phyloP scores from a whole-genome alignment of 2,797 vertebrate species.

The Ceyx erithaca region DNA sequence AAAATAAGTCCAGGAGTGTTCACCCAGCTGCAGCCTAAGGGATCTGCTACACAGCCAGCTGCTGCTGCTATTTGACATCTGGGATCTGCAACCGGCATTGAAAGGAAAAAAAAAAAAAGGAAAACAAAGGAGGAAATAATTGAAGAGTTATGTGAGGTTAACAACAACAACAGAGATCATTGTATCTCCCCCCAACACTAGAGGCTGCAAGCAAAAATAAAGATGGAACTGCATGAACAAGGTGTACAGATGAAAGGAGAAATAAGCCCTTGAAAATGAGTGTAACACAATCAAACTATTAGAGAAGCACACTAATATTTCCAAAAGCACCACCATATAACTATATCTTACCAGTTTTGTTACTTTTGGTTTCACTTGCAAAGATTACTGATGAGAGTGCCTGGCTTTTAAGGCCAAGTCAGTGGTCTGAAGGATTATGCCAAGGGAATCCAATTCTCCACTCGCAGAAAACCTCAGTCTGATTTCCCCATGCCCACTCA shows the following conservation, averaged over 20 bases:
- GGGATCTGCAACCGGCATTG: slow-evolving; percentile 26
- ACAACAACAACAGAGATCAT: background rate
- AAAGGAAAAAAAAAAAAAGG: background rate
- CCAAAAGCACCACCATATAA: background rate
- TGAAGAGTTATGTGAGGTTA: background rate
- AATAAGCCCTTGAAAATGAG: background rate
- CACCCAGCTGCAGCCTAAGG: slow-evolving; percentile 56
- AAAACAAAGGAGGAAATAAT: accelerated
- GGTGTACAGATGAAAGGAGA: background rate
- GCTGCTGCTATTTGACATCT: slow-evolving; percentile 50
- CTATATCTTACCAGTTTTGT: background rate
- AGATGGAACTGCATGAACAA: background rate
- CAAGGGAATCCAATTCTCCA: background rate
- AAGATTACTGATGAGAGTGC: background rate
- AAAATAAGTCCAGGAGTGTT: slow-evolving; percentile 34
- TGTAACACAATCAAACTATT: background rate
- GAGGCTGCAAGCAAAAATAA: background rate
- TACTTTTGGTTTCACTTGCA: background rate
- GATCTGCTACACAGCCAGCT: slow-evolving; percentile 53
- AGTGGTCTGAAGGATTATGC: background rate
- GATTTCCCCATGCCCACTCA: background rate
- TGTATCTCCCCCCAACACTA: background rate
- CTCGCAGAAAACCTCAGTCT: background rate
- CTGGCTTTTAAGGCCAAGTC: background rate
- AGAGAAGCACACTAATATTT: background rate